Evolutionary conservation across 1,140 invertebrate species (phyloP).

Genomic region (Saccostrea echinata): DNA sequence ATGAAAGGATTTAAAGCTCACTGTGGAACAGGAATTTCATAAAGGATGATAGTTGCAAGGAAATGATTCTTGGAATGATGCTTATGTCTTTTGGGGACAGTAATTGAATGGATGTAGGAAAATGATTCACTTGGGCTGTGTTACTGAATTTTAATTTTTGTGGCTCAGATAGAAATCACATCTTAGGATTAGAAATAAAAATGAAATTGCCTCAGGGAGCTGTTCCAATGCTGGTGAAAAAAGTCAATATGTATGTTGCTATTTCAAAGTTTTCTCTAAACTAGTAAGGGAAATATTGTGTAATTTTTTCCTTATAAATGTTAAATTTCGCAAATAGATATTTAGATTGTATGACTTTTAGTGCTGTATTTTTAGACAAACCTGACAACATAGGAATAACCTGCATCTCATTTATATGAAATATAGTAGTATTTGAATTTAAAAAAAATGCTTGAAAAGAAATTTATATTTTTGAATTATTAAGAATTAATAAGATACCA

Average conservation of each 20-base stretch:
- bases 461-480: no score
- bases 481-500: no score
- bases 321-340: no score
- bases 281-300: no score
- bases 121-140: not conserved
- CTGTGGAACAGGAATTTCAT: not conserved
- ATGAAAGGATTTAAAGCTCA: conserved; percentile 26
- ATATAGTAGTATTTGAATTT: no score
- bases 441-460: no score
- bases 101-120: not conserved
- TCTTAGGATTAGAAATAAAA: not conserved
- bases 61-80: not conserved
- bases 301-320: no score
- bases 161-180: not conserved
- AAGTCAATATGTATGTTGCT: conserved; percentile 20
- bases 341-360: no score
- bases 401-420: no score
- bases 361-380: no score
- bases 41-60: not conserved
- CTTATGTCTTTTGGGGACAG: not conserved
- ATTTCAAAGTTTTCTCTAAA: no score
- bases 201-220: conserved; percentile 2
- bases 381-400: no score
- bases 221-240: conserved; percentile 16
- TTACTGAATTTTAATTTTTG: not conserved